Evolutionary conservation across 2,888 invertebrate genomes (phyloP), one percentile per base, ranked within the genome.

Genomic region (Drosophila rubida): DNA sequence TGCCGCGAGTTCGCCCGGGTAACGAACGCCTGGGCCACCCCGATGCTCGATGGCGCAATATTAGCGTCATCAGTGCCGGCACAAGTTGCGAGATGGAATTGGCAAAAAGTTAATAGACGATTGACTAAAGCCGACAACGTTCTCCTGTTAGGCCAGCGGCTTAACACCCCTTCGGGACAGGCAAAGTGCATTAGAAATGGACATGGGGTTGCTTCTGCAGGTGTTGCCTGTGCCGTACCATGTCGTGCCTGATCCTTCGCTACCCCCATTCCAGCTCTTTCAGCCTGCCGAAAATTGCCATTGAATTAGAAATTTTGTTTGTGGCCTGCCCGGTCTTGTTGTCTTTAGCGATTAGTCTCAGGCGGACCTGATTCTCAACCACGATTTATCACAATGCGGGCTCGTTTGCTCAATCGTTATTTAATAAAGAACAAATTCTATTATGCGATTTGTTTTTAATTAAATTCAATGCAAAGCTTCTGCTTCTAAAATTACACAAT

Each of bases 41-140:
- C 41, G 11, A 30, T 48, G 68, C 70, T 50, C 41, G 11, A 30
- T 48, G 68, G 48, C 19, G 61, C 66, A 66, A 80, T 83, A 82
- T 82, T 87, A 82, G 88, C 88, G 61, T 80, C 88, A 83, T 87
- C 86, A 42, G 51, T 55, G 42, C 9, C 57, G 58, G 37, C 49
- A 48, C 49, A 55, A 46, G 41, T 19, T 42, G 53, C 44, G 37
- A 30, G 55, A 54, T 5, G 7, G 67, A 67, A 53, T 68, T 78
- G 81, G 82, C 89, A 87, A 81, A 87, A 90, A 90, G 90, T 90
- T 90, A 90, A 90, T 90, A 89, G 91, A 80, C 86, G 77, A 80
- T 88, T 88, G 83, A 87, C 87, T 84, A 84, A 88, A 87, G 72
- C 87, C 81, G 85, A 75, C 88, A 69, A 68, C 80, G 58, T 46